Conservation (phyloP, 2,113 vertebrate species). For the Burhinus oedicnemus region DNA sequence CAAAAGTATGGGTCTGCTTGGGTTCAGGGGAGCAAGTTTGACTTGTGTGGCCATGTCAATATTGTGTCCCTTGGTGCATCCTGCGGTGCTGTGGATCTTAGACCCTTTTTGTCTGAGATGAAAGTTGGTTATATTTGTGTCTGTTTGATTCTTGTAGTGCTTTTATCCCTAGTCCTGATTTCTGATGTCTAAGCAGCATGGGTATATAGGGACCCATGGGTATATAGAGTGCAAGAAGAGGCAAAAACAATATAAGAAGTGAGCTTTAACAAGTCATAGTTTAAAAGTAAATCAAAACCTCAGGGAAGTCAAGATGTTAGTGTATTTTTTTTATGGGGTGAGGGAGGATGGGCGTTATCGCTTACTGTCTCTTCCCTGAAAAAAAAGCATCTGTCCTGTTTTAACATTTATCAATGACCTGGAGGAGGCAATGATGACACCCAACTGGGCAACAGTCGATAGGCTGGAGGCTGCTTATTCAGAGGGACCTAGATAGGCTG, state of each 20-base stretch:
- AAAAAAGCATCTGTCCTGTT: background rate
- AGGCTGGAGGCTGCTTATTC: background rate
- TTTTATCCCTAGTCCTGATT: background rate
- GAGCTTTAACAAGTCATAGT: background rate
- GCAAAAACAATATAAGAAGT: background rate
- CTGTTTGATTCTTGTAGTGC: background rate
- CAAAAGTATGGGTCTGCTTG: background rate
- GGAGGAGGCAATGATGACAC: background rate
- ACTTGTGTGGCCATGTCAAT: background rate
- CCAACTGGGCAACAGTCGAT: rapidly evolving
- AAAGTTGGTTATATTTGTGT: background rate
- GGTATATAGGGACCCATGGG: background rate
- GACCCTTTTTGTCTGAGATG: background rate
- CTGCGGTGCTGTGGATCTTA: background rate
- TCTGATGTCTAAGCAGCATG: background rate
- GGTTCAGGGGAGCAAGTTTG: background rate
- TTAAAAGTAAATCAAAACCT: background rate
- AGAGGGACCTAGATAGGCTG: background rate
- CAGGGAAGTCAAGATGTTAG: background rate
- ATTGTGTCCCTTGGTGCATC: background rate
- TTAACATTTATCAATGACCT: background rate
- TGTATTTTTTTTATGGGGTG: background rate
- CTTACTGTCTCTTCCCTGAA: background rate
- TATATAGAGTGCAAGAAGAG: background rate
- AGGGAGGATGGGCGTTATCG: background rate